Conservation (phyloP, 2,113 vertebrate genomes). For the Aptenodytes forsteri region DNA sequence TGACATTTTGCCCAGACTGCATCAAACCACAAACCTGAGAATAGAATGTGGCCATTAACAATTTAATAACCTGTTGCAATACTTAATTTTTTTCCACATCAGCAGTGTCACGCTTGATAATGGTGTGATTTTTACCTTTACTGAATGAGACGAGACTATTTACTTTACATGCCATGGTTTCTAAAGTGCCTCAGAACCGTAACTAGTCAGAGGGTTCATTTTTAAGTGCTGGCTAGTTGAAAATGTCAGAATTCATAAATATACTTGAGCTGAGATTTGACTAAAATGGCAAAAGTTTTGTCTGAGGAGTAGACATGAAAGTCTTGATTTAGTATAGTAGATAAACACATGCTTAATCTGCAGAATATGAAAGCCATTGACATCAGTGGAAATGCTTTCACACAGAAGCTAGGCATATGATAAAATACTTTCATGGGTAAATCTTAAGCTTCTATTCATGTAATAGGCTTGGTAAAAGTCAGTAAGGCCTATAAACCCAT, state of each 20-base stretch:
- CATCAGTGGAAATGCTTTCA: not conserved
- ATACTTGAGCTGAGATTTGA: not conserved
- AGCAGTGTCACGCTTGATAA: slow-evolving; percentile 39
- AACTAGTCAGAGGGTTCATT: not conserved
- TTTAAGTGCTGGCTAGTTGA: not conserved
- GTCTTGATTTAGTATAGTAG: not conserved
- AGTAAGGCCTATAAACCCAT: not conserved
- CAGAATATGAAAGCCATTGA: not conserved
- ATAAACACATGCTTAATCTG: not conserved
- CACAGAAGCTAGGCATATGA: not conserved
- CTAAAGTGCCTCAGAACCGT: not conserved
- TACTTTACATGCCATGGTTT: not conserved
- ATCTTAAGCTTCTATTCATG: not conserved
- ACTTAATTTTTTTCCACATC: slow-evolving; percentile 39
- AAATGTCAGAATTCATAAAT: slow-evolving; percentile 23
- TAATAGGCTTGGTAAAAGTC: not conserved
- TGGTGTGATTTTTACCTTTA: slow-evolving; percentile 27
- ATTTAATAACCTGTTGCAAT: slow-evolving; percentile 66
- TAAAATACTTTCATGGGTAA: not conserved
- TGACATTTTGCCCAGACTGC: slow-evolving; percentile 59
- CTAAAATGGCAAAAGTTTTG: not conserved
- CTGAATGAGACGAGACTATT: slow-evolving; percentile 22
- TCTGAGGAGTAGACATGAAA: not conserved
- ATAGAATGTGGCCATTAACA: slow-evolving; percentile 62
- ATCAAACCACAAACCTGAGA: slow-evolving; percentile 58